phyloP scores from a whole-genome alignment of 2,797 vertebrate species.

The Onychomys torridus region DNA sequence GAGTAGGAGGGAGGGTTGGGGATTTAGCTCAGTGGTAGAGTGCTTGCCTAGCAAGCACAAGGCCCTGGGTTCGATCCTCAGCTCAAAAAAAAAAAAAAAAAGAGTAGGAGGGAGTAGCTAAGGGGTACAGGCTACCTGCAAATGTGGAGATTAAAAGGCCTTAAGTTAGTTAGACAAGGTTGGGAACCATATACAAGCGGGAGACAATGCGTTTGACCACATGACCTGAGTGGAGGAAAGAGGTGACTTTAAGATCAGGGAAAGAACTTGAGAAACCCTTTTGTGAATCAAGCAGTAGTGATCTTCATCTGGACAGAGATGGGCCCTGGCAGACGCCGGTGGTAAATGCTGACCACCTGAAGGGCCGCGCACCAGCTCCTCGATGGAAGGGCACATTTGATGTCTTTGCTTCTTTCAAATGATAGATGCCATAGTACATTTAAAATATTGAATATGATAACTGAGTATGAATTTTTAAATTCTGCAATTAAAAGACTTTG shows the following conservation, averaged over 20 bases:
- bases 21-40: too few relatives aligned
- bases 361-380: background rate
- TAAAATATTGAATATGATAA: slow-evolving; percentile 79
- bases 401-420: slow-evolving; percentile 57
- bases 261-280: background rate
- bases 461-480: slow-evolving; percentile 82
- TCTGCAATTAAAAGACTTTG: slow-evolving; percentile 79
- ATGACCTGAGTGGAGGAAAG: background rate
- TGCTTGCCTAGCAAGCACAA: too few relatives aligned
- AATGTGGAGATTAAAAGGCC: background rate
- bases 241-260: background rate
- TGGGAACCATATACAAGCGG: background rate
- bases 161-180: background rate
- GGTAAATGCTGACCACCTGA: background rate
- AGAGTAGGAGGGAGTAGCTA: background rate
- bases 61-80: too few relatives aligned
- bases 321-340: background rate
- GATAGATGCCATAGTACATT: slow-evolving; percentile 74
- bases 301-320: background rate
- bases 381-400: slow-evolving; percentile 48
- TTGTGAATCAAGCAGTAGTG: too few relatives aligned
- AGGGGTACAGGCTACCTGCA: background rate
- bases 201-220: background rate
- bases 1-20: background rate
- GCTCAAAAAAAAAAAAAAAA: too few relatives aligned